phyloP scores from a whole-genome alignment of 2,113 vertebrate genomes.

The Dissostichus mawsoni region DNA sequence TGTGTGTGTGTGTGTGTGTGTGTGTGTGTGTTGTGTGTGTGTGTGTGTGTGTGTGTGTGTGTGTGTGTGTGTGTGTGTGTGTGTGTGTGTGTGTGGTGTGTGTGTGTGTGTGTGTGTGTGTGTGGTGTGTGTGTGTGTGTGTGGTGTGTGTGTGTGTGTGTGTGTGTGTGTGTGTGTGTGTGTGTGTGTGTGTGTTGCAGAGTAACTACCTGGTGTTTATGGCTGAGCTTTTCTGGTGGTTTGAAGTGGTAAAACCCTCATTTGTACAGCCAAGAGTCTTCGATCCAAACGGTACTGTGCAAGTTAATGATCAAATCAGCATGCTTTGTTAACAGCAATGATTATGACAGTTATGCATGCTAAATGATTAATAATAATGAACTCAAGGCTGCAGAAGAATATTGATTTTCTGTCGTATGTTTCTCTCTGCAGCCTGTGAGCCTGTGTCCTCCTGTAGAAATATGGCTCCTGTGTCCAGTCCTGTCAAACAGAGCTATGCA shows the following conservation, averaged over 20 bases:
- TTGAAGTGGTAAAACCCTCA: slow-evolving; percentile 97
- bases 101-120: slow-evolving; percentile 31
- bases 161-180: slow-evolving; percentile 30
- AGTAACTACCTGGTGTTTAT: slow-evolving; percentile 98
- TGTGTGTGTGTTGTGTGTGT: slow-evolving; percentile 30
- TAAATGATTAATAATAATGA: neutral
- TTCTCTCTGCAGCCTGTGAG: slow-evolving; percentile 57
- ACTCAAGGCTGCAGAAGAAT: neutral
- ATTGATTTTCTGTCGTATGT: neutral
- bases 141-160: neutral
- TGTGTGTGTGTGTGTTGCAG: slow-evolving; percentile 76
- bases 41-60: slow-evolving; percentile 36
- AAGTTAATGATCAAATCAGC: slow-evolving; percentile 4
- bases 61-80: no score
- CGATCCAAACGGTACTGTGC: slow-evolving; percentile 85
- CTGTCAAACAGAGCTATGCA: slow-evolving; percentile 73
- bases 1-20: slow-evolving; percentile 44
- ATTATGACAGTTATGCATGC: neutral
- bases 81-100: neutral
- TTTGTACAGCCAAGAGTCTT: slow-evolving; percentile 92
- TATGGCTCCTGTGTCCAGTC: slow-evolving; percentile 74
- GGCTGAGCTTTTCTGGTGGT: slow-evolving; percentile 99
- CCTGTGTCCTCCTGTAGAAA: slow-evolving; percentile 54
- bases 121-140: slow-evolving; percentile 37
- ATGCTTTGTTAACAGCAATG: neutral